Evolutionary conservation across 2,797 vertebrate species (phyloP).

Genomic region (Hybognathus amarus): DNA sequence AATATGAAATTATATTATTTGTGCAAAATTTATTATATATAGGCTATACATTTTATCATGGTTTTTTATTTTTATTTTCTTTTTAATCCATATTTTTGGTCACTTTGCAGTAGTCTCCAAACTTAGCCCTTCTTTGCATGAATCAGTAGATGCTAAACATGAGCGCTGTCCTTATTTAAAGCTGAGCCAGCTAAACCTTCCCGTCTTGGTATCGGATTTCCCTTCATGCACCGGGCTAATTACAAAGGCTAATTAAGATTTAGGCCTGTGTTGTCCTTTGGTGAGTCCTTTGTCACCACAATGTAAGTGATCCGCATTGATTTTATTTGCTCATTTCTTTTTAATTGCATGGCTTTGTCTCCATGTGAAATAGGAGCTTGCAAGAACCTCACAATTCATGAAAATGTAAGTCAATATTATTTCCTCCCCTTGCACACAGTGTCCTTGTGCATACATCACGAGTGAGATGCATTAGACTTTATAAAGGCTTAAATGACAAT

Average conservation of each 20-base stretch:
- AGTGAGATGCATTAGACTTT: background rate
- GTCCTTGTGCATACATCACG: constrained; percentile 62
- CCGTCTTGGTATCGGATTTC: constrained; percentile 20
- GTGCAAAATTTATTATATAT: no score
- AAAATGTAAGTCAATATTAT: constrained; percentile 65
- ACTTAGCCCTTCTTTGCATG: background rate
- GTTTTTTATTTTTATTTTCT: no score
- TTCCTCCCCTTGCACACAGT: constrained; percentile 63
- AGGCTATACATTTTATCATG: no score
- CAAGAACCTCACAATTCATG: constrained; percentile 63
- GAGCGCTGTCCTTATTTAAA: constrained; percentile 20
- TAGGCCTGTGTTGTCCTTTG: constrained; percentile 71
- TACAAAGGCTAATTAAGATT: constrained; percentile 73
- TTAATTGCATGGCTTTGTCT: constrained; percentile 76
- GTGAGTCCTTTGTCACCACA: constrained; percentile 75
- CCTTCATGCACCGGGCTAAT: constrained; percentile 46
- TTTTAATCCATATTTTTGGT: no score
- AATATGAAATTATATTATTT: no score
- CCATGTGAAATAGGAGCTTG: constrained; percentile 71
- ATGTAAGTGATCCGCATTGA: constrained; percentile 78
- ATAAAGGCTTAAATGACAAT: background rate
- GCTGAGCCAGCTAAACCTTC: constrained; percentile 20
- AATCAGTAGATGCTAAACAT: constrained; percentile 21
- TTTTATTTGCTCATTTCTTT: constrained; percentile 80
- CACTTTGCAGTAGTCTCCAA: background rate